Evolutionary conservation across 2,797 vertebrate genomes (phyloP), one percentile per base, ranked within the genome.

Genomic region (Hoplostethus atlanticus): DNA sequence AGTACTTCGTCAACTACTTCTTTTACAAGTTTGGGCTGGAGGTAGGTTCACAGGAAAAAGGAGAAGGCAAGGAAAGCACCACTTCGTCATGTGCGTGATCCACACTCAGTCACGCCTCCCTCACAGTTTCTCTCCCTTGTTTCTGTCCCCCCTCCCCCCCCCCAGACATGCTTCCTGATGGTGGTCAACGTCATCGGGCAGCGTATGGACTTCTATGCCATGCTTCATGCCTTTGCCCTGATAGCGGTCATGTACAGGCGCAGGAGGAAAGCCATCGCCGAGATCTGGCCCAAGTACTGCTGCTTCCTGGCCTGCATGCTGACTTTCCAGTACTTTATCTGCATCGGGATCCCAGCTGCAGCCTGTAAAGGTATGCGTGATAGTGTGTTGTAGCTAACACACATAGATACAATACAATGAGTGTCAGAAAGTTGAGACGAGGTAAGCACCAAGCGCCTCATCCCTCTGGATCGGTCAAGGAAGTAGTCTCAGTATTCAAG

Each of bases 11-110:
- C 87, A 99, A 99, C 89, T 99, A 99, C 87, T 99, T 97, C 93
- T 99, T 99, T 94, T 99, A 99, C 93, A 99, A 99, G 84, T 99
- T 99, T 88, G 98, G 98, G 42, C 94, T 99, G 58, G 98, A 99
- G 97, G 97, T 97, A 77, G 68, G 55, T 62, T 42, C 0, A 2
- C 34, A 30, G 11, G 12, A 8, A 17, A 60, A 54, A 0, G 44
- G 9, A 40, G 31, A 40, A 42, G 3, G 11, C 40, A 42, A 13
- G 11, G 40, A 42, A 42, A 9, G 13, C n/a, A 7, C 6, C 7
- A 2, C 28, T 5, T 2, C 21, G 17, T 65, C 28, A 58, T 66
- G 25, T 54, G 10, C 5, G 13, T 40, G 34, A 36, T 42, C 10
- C 40, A 12, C 40, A 42, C 3, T 42, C 40, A 42, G 9, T 15